A percentile compares a stretch with the other conserved stretches of the same genome.
phyloP scores from a whole-genome alignment of 2,113 vertebrate species.

The Capreolus pygargus region DNA sequence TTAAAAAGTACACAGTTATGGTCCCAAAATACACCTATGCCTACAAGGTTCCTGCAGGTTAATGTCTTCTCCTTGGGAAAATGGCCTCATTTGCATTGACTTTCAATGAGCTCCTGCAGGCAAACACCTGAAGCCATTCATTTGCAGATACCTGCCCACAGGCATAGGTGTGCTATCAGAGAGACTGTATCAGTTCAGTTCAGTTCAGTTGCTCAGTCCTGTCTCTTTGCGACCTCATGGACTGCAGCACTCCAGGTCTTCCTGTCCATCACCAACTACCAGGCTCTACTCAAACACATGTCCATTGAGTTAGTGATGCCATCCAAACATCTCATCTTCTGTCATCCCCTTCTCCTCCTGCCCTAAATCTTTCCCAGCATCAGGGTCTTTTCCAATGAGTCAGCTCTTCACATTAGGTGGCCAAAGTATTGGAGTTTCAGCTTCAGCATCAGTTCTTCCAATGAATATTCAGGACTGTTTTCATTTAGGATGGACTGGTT shows the following conservation, averaged over 20 bases:
- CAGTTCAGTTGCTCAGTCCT: neutral
- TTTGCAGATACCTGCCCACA: constrained; percentile 54
- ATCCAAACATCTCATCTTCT: neutral
- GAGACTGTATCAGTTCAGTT: neutral
- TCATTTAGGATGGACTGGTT: neutral
- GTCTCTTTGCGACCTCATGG: neutral
- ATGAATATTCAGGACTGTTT: neutral
- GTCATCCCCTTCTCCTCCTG: neutral
- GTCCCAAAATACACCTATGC: constrained; percentile 69
- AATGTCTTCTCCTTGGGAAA: constrained; percentile 65
- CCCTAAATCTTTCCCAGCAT: neutral
- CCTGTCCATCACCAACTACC: neutral
- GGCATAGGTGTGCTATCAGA: constrained; percentile 45
- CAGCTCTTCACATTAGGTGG: neutral
- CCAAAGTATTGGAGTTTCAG: neutral
- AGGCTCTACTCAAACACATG: neutral
- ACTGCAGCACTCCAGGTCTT: neutral
- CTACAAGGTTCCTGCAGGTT: constrained; percentile 72
- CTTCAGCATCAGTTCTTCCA: neutral
- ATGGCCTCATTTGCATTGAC: constrained; percentile 69
- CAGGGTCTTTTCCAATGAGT: neutral
- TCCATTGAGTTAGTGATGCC: neutral
- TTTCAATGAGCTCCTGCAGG: constrained; percentile 70
- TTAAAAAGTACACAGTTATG: constrained; percentile 25
- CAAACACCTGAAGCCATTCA: constrained; percentile 72